Conservation (phyloP, 1,140 invertebrate genomes). For the Paramacrobiotus metropolitanus region DNA sequence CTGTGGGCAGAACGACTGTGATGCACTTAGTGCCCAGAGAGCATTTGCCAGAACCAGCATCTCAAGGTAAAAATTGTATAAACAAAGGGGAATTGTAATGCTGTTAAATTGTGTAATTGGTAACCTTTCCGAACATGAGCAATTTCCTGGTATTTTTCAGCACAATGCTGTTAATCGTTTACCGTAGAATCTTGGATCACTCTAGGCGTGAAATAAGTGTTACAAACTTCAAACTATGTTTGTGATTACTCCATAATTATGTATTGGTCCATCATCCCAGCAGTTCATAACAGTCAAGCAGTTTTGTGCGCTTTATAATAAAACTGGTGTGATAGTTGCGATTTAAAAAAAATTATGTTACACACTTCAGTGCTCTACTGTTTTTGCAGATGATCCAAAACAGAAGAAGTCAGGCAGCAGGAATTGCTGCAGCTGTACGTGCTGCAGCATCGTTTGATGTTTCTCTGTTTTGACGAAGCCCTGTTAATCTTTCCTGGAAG, state of each 20-base stretch:
- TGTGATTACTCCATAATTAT: neutral
- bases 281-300: too few relatives aligned
- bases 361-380: neutral
- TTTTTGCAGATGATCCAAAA: neutral
- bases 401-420: neutral
- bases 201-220: neutral
- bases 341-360: too few relatives aligned
- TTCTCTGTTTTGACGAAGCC: too few relatives aligned
- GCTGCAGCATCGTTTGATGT: neutral
- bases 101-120: too few relatives aligned
- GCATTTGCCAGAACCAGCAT: constrained; percentile 94
- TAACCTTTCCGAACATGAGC: too few relatives aligned
- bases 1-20: constrained; percentile 85
- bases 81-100: neutral
- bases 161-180: too few relatives aligned
- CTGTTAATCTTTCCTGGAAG: too few relatives aligned
- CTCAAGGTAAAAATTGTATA: constrained; percentile 48
- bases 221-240: neutral
- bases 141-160: too few relatives aligned
- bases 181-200: too few relatives aligned
- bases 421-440: constrained; percentile 3
- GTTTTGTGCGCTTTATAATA: too few relatives aligned
- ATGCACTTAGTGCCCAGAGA: constrained; percentile 98
- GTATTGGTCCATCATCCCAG: too few relatives aligned
- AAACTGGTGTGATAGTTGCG: too few relatives aligned